phyloP scores from a whole-genome alignment of 2,113 vertebrate species.

The Tragelaphus strepsiceros region DNA sequence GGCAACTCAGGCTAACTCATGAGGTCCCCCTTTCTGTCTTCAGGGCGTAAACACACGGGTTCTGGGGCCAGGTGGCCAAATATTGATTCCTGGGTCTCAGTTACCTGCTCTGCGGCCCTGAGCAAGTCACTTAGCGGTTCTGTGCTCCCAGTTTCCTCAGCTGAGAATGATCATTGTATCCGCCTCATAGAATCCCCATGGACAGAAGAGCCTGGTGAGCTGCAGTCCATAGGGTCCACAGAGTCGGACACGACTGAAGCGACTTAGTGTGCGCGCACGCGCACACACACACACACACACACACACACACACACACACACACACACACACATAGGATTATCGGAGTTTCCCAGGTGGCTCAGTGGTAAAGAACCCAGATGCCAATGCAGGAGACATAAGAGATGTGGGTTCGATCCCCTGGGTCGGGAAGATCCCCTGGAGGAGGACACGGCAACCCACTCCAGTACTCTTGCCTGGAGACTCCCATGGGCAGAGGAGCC shows the following conservation, averaged over 20 bases:
- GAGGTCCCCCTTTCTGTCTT: too few relatives aligned
- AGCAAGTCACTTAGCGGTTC: too few relatives aligned
- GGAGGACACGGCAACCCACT: background rate
- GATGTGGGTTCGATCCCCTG: background rate
- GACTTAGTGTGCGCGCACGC: accelerated
- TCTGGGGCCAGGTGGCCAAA: too few relatives aligned
- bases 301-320: accelerated
- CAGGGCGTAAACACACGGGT: too few relatives aligned
- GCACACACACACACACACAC: too few relatives aligned
- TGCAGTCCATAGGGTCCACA: background rate
- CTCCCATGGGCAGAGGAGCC: background rate
- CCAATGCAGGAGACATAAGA: background rate
- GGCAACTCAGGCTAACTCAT: too few relatives aligned
- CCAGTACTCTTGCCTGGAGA: background rate
- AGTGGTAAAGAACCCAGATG: background rate
- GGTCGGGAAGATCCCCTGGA: background rate
- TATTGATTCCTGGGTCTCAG: too few relatives aligned
- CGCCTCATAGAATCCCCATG: background rate
- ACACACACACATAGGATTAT: background rate
- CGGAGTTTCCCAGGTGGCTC: background rate
- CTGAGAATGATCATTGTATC: background rate
- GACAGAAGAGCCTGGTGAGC: background rate
- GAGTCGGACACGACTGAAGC: background rate
- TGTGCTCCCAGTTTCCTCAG: background rate
- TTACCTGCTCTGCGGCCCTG: too few relatives aligned